Percentiles rank a stretch among this genome's conserved stretches.
phyloP scores from a whole-genome alignment of 1,140 invertebrate genomes.

The Zaprionus africanus region DNA sequence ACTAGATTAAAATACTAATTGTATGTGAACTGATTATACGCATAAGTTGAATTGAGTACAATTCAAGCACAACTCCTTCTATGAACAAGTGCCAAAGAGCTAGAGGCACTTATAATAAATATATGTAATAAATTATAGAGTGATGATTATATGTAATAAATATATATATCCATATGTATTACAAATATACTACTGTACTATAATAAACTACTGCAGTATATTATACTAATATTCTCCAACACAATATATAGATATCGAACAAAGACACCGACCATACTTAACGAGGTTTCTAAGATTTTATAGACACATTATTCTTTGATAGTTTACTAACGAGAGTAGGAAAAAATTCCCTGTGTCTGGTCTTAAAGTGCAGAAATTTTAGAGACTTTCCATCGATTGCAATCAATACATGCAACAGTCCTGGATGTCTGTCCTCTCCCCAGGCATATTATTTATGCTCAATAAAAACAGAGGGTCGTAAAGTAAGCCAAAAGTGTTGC shows the following conservation, averaged over 20 bases:
- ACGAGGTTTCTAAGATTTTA: not conserved
- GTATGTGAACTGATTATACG: not conserved
- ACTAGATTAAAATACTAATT: not conserved
- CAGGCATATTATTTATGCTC: constrained; percentile 30
- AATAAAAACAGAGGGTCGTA: constrained; percentile 60
- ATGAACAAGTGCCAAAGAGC: not conserved
- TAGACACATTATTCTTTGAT: not conserved
- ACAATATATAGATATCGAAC: not conserved
- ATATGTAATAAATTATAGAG: no score
- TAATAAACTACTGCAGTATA: no score
- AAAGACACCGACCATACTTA: not conserved
- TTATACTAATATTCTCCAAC: no score
- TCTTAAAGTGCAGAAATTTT: not conserved
- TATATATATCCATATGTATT: no score
- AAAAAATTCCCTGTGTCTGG: not conserved
- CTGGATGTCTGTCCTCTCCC: not conserved
- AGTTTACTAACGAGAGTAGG: not conserved
- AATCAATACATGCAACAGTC: not conserved
- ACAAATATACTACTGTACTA: no score
- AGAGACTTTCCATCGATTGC: not conserved
- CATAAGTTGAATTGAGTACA: not conserved
- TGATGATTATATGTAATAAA: no score
- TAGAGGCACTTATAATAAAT: not conserved
- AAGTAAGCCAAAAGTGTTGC: constrained; percentile 70
- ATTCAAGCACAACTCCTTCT: not conserved